Base-by-base conservation (phyloP, 1,140 invertebrate genomes). In the Archivesica marissinica region DNA sequence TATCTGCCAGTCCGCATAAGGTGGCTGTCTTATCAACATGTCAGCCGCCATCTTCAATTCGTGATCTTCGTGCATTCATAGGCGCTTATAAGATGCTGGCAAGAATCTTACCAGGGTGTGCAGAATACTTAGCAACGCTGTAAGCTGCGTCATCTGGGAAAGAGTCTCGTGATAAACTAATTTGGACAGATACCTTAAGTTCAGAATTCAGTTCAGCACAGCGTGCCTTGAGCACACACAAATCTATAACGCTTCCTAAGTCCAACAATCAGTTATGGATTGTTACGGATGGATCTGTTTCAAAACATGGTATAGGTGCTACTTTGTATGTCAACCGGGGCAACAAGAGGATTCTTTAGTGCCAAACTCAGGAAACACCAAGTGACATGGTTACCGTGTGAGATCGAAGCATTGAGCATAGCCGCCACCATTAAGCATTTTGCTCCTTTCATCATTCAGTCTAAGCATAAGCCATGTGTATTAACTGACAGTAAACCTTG, bases 401-500 rank as follows among this genome's bases (percentile, higher is more conserved):
- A 85, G n/a, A 50, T 79, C 23, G 80, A 82, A 35, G 52, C 66
- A 9, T 38, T 72, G 59, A 50, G 66, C 25, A 72, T 50, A 30
- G 33, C n/a, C 25, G 33, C 38, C 23, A 61, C 47, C 28, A 47
- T 85, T 2, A 89, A 86, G 50, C 86, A 88, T 79, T 87, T 88
- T 52, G 75, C 64, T 33, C 82, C 82, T 33, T 89, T 78, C 47
- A 86, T 85, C 3, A 80, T 87, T n/a, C 81, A 86, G 30, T 87
- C 79, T 39, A n/a, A n/a, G n/a, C n/a, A n/a, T n/a, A 28, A 56
- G 20, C 33, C 81, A 13, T 84, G 68, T 77, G 64, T 88, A 13
- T 44, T 87, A n/a, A 89, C 88, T 39, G 83, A 89, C 79, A 89
- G 86, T 84, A 78, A 83, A 47, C 81, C 82, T 2, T 88, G 87